Conservation (phyloP, 2,113 vertebrate genomes). For the Myanophis thanlyinensis region DNA sequence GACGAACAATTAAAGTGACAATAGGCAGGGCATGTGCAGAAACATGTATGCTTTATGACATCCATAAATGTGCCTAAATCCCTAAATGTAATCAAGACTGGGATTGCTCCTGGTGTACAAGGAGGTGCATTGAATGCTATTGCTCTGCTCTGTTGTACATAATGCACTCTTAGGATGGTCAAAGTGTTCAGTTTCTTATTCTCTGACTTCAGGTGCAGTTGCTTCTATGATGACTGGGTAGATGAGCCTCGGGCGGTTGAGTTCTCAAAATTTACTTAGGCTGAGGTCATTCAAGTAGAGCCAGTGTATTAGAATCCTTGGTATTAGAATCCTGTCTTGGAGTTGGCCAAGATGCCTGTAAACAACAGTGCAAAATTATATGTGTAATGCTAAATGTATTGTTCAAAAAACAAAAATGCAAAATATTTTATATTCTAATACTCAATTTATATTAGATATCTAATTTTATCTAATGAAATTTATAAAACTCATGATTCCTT, state of each 20-base stretch:
- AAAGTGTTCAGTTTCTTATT: neutral
- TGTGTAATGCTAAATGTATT: neutral
- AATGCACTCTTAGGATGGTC: neutral
- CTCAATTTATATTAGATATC: neutral
- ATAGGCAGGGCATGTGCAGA: neutral
- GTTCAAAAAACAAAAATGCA: neutral
- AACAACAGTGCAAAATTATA: neutral
- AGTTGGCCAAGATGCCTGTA: neutral
- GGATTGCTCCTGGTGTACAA: neutral
- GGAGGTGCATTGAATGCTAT: neutral
- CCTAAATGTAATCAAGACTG: neutral
- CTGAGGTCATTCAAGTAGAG: neutral
- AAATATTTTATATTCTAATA: neutral
- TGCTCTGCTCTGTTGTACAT: neutral
- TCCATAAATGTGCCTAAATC: neutral
- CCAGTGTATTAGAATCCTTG: neutral
- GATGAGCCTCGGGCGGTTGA: neutral
- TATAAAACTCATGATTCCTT: neutral
- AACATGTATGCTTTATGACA: neutral
- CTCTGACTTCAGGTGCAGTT: neutral
- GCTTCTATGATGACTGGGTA: neutral
- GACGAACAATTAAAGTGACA: neutral
- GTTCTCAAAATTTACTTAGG: neutral
- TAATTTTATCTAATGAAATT: neutral
- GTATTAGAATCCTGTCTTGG: neutral